Base-by-base conservation (phyloP, 2,113 vertebrate genomes). In the Pipra filicauda region DNA sequence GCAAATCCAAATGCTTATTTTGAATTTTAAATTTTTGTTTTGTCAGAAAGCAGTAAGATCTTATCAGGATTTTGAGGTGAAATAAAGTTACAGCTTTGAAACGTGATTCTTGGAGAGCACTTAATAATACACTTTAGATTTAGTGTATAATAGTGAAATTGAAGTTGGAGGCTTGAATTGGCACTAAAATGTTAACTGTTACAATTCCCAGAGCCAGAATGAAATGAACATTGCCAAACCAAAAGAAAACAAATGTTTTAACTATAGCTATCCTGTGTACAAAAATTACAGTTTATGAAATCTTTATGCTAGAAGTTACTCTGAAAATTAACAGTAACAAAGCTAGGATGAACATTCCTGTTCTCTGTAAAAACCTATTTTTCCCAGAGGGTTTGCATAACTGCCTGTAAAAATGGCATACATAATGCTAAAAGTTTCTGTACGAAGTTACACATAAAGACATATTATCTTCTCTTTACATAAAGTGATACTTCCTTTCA, bases 271-370 rank as follows among this genome's bases (percentile, higher is more conserved):
- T 82, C 31, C 54, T 43, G 19, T 78, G 66, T 85, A 80, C 84
- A 80, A 95, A 97, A 97, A 97, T 79, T 94, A 92, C 80, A 96
- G 43, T 77, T 95, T 95, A 95, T 69, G 37, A 89, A 81, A 80
- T 84, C 61, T 88, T 88, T 87, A 75, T 67, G 64, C 57, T 91
- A 94, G 66, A 55, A 94, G 67, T 83, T 82, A 88, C 46, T 75
- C 52, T 85, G n/a, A 81, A 89, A 97, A 96, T 95, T 84, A 94
- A 81, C 46, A 83, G 46, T 15, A 54, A 83, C 59, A 46, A 85
- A 65, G 72, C 20, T 67, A 51, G 8, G 6, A 79, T 27, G 18
- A 90, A 67, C 22, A 46, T 46, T 72, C 37, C 20, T 79, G 24
- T 70, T 93, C 13, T 61, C 46, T 64, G 5, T 43, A 89, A 81